Evolutionary conservation across 2,113 vertebrate genomes (phyloP), one percentile per base, ranked within the genome.

Genomic region (Lepus timidus): DNA sequence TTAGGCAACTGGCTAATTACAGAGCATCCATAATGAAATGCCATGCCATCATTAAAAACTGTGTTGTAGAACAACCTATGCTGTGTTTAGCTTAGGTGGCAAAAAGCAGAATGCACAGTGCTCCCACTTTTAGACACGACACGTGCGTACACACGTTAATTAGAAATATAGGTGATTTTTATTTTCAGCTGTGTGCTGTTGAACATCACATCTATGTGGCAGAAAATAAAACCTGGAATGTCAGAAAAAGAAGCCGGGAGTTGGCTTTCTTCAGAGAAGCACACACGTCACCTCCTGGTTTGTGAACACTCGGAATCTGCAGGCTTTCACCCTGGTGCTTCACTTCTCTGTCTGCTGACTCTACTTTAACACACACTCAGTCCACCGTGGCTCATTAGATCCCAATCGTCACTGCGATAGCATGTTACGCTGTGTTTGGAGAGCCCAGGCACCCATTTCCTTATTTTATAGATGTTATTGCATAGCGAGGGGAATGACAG

Each of bases 211-310:
- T 25, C 39, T 82, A 44, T 3, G 27, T 71, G 33, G 39, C 27
- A 86, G 49, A 96, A 95, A 95, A 94, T 91, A n/a, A 82, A 92
- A 90, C 64, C 19, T 67, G 33, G 44, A 75, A 51, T 67, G 76
- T 33, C 17, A 78, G 65, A 36, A 51, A 95, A 85, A 85, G 33
- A 79, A 94, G 75, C 9, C 33, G 93, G 65, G 29, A 68, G 25
- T 20, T 61, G 52, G 19, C 23, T 55, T 94, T 81, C 25, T 8
- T 90, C 81, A 90, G 61, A 93, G 75, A 95, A 85, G 52, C 27
- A 67, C 58, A 22, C 23, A 84, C 29, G 61, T 58, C 81, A 2
- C 62, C 44, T 44, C 55, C 17, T 20, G 23, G 11, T 23, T 19
- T 23, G 19, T 62, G 49, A 51, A 58, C 29, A 71, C 29, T 90